Base-by-base conservation (phyloP, 2,888 invertebrate genomes). In the Sinohyriopsis cumingii region DNA sequence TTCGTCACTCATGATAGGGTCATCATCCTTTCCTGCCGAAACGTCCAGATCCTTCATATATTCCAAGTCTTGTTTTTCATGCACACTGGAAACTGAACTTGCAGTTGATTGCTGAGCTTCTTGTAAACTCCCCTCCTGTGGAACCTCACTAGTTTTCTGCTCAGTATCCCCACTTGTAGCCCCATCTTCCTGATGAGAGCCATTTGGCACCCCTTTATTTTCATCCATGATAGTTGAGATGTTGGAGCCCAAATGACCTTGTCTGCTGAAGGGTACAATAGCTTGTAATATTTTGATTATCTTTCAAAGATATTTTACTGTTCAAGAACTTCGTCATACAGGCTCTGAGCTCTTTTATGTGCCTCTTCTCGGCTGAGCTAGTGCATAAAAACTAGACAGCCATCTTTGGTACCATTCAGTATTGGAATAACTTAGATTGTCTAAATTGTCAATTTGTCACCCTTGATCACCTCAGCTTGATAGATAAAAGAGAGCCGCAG, bases 1-100 rank as follows among this genome's bases (percentile, higher is more conserved):
- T 33, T 79, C 75, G 61, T 75, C 79, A 67, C 76, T 76, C 33
- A 73, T 60, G 55, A 77, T 54, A 56, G 77, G 77, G 61, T 77
- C 77, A 56, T 33, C 33, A 24, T 62, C 63, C 45, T 63, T 63
- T 28, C 25, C 63, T 62, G 45, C 12, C 9, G 45, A 45, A 45
- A 15, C 2, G 45, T 45, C 45, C 15, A 45, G 45, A 3, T 59
- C 45, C 57, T 63, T 33, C 5, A 59, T 55, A 20, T 53, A 59
- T 55, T 64, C 69, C 53, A 28, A 57, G 18, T 67, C 67, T 59
- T 60, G 61, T 45, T 65, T 55, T 63, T 73, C 61, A 33, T 55
- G 55, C 57, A 24, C 61, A 62, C 56, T 60, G 22, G 53, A 18
- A 7, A 25, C 4, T 45, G 63, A 60, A 22, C 24, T 54, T n/a